A percentile compares a stretch with the other conserved stretches of the same genome.
Conservation (phyloP, 2,888 invertebrate genomes). For the Bruchidius siliquastri region DNA sequence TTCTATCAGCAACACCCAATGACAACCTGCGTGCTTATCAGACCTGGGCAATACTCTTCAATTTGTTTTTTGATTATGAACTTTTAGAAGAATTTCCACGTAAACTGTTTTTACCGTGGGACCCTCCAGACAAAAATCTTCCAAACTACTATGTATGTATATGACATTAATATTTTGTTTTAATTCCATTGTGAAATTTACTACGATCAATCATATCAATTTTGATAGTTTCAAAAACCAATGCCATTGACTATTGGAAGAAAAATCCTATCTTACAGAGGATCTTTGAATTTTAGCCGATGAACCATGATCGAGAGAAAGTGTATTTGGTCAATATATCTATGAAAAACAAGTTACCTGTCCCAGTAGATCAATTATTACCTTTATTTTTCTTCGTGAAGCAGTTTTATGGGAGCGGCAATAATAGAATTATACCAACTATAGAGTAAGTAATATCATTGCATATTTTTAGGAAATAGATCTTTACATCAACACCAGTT, state of each 20-base stretch:
- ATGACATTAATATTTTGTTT: too few relatives aligned
- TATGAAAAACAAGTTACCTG: constrained; percentile 54
- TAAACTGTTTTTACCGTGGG: constrained; percentile 65
- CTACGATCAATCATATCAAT: too few relatives aligned
- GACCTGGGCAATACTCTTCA: constrained; percentile 59
- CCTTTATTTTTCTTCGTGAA: constrained; percentile 67
- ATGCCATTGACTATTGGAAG: too few relatives aligned
- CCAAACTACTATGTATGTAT: too few relatives aligned
- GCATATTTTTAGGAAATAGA: too few relatives aligned
- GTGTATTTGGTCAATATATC: constrained; percentile 63
- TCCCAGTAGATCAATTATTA: constrained; percentile 52
- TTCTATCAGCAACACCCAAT: constrained; percentile 55
- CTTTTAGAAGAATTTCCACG: constrained; percentile 58
- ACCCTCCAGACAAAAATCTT: too few relatives aligned
- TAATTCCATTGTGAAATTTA: too few relatives aligned
- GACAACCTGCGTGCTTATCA: constrained; percentile 53
- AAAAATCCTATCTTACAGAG: background rate
- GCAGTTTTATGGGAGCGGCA: constrained; percentile 58
- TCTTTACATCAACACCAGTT: too few relatives aligned
- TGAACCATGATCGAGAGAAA: constrained; percentile 48
- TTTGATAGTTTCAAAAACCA: too few relatives aligned
- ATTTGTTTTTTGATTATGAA: constrained; percentile 62
- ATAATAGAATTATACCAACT: constrained; percentile 62
- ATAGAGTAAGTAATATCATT: constrained; percentile 69
- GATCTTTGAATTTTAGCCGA: constrained; percentile 9